Evolutionary conservation across 2,113 vertebrate genomes (phyloP), one percentile per base, ranked within the genome.

Genomic region (Acinonyx jubatus): DNA sequence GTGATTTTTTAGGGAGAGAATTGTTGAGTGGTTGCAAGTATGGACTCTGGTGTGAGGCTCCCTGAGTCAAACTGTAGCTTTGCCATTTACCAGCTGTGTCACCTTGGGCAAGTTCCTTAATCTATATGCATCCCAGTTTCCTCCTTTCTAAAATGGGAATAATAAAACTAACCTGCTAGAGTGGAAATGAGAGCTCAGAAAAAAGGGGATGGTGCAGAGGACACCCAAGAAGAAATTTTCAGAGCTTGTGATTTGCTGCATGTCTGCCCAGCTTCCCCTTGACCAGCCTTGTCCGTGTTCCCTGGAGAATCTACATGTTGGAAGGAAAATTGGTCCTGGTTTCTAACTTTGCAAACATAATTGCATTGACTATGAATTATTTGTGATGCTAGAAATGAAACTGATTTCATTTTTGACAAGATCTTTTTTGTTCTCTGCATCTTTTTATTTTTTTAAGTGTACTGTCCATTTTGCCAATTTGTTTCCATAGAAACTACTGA

Each of bases 401-500:
- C 4, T 48, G 41, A 74, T 80, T 94, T 97, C 97, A 95, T 90
- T 96, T 97, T 88, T 96, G 74, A 97, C 86, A 63, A 95, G 61
- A 19, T 93, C 79, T 81, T 96, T 96, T 65, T 96, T 68, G 69
- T 96, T 57, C 68, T 80, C 63, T 91, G 38, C 63, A 73, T 81
- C 74, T 87, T 41, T 78, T 69, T 83, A 48, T 68, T 78, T 65
- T 95, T 95, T 89, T 38, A 81, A 93, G 38, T 65, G 33, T 7
- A 6, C 0, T 83, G 27, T 91, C 80, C 97, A 94, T 96, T 97
- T 98, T 83, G 63, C 87, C 91, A 95, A 73, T 98, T 97, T 97
- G 89, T 97, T 97, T 31, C 91, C 97, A 94, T 97, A 90, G 97
- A 97, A 97, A 96, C 96, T 41, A 89, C 31, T 86, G 79, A 95